Conservation (phyloP, 2,888 invertebrate genomes). For the Drosophila meridiana region DNA sequence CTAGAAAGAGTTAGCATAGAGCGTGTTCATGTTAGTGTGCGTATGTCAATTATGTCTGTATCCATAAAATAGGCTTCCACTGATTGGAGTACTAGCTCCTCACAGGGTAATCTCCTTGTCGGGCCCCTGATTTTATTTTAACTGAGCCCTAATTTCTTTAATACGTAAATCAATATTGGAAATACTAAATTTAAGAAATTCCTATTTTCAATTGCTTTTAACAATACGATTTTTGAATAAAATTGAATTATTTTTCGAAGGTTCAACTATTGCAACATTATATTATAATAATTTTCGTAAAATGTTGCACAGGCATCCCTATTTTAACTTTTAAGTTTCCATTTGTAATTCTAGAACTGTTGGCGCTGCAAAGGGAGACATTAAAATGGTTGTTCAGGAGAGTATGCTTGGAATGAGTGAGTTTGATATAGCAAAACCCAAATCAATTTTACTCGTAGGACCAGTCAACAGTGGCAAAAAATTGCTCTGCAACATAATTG, state of each 20-base stretch:
- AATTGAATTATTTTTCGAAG: not conserved
- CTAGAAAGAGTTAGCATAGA: too few relatives aligned
- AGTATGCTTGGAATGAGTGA: conserved; percentile 84
- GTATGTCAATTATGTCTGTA: too few relatives aligned
- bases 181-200: too few relatives aligned
- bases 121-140: too few relatives aligned
- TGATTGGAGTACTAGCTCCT: too few relatives aligned
- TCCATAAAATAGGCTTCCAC: too few relatives aligned
- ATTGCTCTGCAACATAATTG: conserved; percentile 89
- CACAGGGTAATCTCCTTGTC: too few relatives aligned
- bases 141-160: too few relatives aligned
- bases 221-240: too few relatives aligned
- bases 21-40: too few relatives aligned
- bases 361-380: conserved; percentile 86
- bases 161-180: too few relatives aligned
- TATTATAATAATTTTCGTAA: not conserved
- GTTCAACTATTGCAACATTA: not conserved
- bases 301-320: not conserved
- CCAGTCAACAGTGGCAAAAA: conserved; percentile 89
- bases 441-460: conserved; percentile 89
- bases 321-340: not conserved
- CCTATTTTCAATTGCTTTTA: too few relatives aligned
- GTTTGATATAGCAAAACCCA: conserved; percentile 84
- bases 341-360: conserved; percentile 51
- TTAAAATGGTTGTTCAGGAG: conserved; percentile 86